A percentile compares a stretch with the other conserved stretches of the same genome.
phyloP scores from a whole-genome alignment of 1,140 invertebrate genomes.

The Cotesia chilonis region DNA sequence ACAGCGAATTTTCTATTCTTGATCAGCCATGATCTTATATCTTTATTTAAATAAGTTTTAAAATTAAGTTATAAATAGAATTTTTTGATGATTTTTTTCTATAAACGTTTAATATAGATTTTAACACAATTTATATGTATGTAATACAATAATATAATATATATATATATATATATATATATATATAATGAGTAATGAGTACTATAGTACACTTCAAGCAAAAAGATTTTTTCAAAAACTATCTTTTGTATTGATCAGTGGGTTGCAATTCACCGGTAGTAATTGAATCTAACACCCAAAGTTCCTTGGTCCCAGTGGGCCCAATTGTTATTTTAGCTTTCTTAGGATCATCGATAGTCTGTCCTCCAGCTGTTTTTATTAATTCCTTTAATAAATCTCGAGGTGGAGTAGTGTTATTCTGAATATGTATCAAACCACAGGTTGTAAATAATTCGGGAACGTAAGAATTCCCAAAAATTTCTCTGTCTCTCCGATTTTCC shows the following conservation, averaged over 20 bases:
- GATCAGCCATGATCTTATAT: too few species aligned
- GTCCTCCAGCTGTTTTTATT: slow-evolving; percentile 58
- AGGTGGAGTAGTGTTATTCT: slow-evolving; percentile 51
- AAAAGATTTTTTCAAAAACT: neutral
- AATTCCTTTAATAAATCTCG: slow-evolving; percentile 54
- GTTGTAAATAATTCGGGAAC: slow-evolving; percentile 58
- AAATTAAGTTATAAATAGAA: too few species aligned
- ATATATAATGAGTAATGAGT: too few species aligned
- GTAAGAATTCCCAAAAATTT: slow-evolving; percentile 58
- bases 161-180: too few species aligned
- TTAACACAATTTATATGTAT: too few species aligned
- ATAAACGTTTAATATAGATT: too few species aligned
- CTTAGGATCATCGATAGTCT: slow-evolving; percentile 50
- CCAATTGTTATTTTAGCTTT: slow-evolving; percentile 55
- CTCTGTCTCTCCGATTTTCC: slow-evolving; percentile 58
- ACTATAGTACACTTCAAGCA: too few species aligned
- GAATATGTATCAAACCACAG: slow-evolving; percentile 57
- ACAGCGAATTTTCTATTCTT: too few species aligned
- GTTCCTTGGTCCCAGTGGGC: slow-evolving; percentile 50
- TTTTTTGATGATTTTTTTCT: too few species aligned
- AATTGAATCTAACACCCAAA: slow-evolving; percentile 62
- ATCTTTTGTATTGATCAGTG: slow-evolving; percentile 46
- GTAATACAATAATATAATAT: too few species aligned
- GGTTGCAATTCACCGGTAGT: slow-evolving; percentile 56
- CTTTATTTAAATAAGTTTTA: too few species aligned